phyloP scores from a whole-genome alignment of 2,888 invertebrate species.

The Minunthozetes semirufus region DNA sequence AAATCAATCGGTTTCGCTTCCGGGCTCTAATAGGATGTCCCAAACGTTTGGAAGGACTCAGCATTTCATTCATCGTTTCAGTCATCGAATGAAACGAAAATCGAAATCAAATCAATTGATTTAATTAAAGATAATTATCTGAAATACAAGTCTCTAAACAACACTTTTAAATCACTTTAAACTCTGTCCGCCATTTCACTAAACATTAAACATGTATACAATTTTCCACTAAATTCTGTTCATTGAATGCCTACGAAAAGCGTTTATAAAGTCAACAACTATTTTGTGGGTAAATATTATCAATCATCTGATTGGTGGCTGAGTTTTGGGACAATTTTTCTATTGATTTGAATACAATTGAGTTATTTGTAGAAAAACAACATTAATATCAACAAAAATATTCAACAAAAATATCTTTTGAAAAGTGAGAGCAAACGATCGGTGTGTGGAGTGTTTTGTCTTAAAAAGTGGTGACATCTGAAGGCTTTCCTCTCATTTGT shows the following conservation, averaged over 20 bases:
- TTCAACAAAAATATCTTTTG: neutral
- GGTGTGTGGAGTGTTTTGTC: no score
- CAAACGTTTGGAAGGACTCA: conserved; percentile 29
- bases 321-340: neutral
- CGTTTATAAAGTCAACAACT: neutral
- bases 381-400: neutral
- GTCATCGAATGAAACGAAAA: neutral
- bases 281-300: neutral
- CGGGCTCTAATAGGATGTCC: conserved; percentile 58
- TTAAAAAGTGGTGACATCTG: neutral
- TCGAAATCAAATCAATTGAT: neutral
- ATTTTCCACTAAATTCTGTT: neutral
- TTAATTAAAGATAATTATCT: no score
- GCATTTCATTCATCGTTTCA: neutral
- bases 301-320: conserved; percentile 7
- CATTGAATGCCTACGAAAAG: neutral
- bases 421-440: no score
- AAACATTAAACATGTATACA: neutral
- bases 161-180: conserved; percentile 13
- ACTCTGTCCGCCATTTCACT: conserved; percentile 28
- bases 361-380: neutral
- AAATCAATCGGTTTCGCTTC: conserved; percentile 80
- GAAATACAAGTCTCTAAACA: neutral
- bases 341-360: neutral
- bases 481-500: neutral